Base-by-base conservation (phyloP, 2,797 vertebrate genomes). In the Cirrhinus mrigala region DNA sequence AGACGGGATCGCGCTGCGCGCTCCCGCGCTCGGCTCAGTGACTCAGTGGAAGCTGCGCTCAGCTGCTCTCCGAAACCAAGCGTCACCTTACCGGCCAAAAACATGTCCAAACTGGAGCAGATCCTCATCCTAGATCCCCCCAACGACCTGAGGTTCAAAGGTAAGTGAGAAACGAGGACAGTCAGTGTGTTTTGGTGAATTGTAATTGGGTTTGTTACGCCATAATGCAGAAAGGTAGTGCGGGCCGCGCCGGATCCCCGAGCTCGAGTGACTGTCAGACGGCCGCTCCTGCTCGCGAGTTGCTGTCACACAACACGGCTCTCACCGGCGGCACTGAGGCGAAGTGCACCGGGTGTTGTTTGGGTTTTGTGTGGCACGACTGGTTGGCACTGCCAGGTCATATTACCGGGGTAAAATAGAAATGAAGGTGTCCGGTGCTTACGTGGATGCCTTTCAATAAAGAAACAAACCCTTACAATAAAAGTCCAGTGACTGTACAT, bases 141-240 rank as follows among this genome's bases (percentile, higher is more conserved):
- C 81, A 93, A 88, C 91, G 98, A 99, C 94, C 98, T 99, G 93
- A 97, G 92, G 95, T 99, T 99, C 91, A 99, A 96, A 98, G 98
- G 98, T 98, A 94, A 92, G 94, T 86, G 73, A 44, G 18, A 22
- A 46, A 12, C 24, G 3, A 40, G n/a, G 44, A 14, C 29, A 83
- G 27, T 20, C 1, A 29, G 62, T 29, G 40, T 50, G 58, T 37
- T 27, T 24, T 22, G 46, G 3, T 46, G 15, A 58, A 48, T 48
- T 40, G 29, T 27, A 44, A 11, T 16, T 85, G 14, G 79, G 69
- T 16, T 77, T 54, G 93, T 86, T 86, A 22, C 86, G 87, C 88
- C 82, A 86, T 90, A 89, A 93, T 91, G 89, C 92, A 83, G 73
- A 76, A 88, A 91, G 84, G 48, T 86, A 88, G 85, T 8, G 76